phyloP scores from a whole-genome alignment of 2,888 invertebrate species.

The Cheilosia variabilis region DNA sequence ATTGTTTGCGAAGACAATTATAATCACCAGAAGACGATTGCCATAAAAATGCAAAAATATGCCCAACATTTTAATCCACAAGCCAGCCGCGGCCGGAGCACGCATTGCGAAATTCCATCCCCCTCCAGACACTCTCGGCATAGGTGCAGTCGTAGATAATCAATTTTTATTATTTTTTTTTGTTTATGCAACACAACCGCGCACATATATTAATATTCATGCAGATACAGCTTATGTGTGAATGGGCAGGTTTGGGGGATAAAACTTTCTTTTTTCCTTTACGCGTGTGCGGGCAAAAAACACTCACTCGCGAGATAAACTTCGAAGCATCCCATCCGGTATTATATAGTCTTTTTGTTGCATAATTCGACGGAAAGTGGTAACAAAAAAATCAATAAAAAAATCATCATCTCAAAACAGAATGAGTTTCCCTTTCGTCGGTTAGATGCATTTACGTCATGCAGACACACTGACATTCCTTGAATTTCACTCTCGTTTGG shows the following conservation, averaged over 20 bases:
- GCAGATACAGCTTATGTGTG: slow-evolving; percentile 21
- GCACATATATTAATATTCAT: slow-evolving; percentile 15
- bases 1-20: slow-evolving; percentile 12
- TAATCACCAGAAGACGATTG: slow-evolving; percentile 1
- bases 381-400: too few species aligned
- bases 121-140: background rate
- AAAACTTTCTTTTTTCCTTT: slow-evolving; percentile 46
- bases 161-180: slow-evolving; percentile 44
- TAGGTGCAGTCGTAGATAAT: slow-evolving; percentile 36
- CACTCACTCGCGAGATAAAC: slow-evolving; percentile 30
- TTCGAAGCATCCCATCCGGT: slow-evolving; percentile 40
- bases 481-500: slow-evolving; percentile 49
- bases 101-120: slow-evolving; percentile 38
- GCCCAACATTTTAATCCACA: slow-evolving; percentile 19
- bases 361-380: slow-evolving; percentile 18
- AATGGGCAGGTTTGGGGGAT: slow-evolving; percentile 5
- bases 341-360: slow-evolving; percentile 15
- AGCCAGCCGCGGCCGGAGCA: background rate
- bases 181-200: slow-evolving; percentile 64
- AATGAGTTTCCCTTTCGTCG: slow-evolving; percentile 43
- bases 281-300: slow-evolving; percentile 35
- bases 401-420: background rate
- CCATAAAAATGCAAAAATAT: slow-evolving; percentile 35
- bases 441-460: slow-evolving; percentile 26
- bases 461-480: slow-evolving; percentile 32